Conservation (phyloP, 1,140 invertebrate genomes). For the Holcopasites calliopsidis region DNA sequence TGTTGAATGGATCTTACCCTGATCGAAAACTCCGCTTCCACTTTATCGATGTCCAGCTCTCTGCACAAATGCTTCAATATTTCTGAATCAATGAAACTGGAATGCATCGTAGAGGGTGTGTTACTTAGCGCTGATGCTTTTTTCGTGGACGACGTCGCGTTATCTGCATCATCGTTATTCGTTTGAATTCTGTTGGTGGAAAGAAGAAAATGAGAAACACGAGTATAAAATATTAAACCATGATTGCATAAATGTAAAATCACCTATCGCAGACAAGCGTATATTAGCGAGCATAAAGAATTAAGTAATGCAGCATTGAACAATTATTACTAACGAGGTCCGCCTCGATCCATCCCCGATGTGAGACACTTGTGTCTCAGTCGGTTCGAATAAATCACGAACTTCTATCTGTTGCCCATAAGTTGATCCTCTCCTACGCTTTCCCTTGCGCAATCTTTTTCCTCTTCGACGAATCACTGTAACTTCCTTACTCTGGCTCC, state of each 20-base stretch:
- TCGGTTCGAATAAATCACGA: slow-evolving; percentile 74
- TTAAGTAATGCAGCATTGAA: no score
- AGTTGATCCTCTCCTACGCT: slow-evolving; percentile 71
- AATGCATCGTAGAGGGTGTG: slow-evolving; percentile 39
- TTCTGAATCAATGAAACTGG: slow-evolving; percentile 82
- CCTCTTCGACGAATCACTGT: slow-evolving; percentile 68
- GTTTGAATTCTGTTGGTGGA: slow-evolving; percentile 33
- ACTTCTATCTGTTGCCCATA: slow-evolving; percentile 76
- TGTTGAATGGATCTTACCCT: slow-evolving; percentile 80
- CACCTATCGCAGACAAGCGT: no score
- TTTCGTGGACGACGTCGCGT: slow-evolving; percentile 44
- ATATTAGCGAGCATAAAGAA: no score
- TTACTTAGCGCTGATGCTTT: slow-evolving; percentile 46
- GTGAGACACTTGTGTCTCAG: slow-evolving; percentile 75
- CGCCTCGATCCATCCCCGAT: slow-evolving; percentile 67
- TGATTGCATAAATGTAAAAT: no score
- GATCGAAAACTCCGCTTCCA: slow-evolving; percentile 85
- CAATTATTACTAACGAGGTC: slow-evolving; percentile 63
- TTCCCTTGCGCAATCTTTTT: slow-evolving; percentile 72
- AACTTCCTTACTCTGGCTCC: slow-evolving; percentile 63
- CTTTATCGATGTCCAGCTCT: slow-evolving; percentile 83
- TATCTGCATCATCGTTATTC: slow-evolving; percentile 9
- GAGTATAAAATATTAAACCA: background rate
- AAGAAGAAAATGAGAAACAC: background rate
- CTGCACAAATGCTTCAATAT: slow-evolving; percentile 84